Evolutionary conservation across 2,888 invertebrate genomes (phyloP), one percentile per base, ranked within the genome.

Genomic region (Meandrusa payeni): DNA sequence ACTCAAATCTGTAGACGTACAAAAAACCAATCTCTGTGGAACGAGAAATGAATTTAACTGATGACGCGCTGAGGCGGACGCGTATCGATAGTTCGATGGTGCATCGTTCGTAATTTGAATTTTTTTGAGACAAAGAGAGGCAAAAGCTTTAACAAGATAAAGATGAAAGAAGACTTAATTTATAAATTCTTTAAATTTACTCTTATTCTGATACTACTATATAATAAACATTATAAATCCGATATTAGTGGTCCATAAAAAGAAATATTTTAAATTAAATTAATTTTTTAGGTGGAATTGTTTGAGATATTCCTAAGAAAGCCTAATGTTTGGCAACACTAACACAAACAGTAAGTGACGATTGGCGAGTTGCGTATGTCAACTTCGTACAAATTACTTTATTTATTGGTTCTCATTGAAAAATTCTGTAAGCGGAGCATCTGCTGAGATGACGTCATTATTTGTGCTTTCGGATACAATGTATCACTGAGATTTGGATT

Each of bases 351-450:
- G 45, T 20, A 23, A 28, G 34, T 41, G 34, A 36, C 37, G 31
- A 20, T 24, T 48, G 50, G 50, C 55, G 55, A 47, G 52, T 54
- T 51, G 55, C 55, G 54, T 34, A 55, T 58, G 60, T 59, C 59
- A 64, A 61, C 52, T 59, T 52, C 47, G 55, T 54, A 61, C 67
- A 64, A 72, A 73, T 74, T 74, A 62, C 62, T 69, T 68, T 69
- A 71, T 75, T 73, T 72, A 74, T 71, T 59, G 51, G 57, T 57
- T 54, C 59, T 66, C 66, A 68, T 65, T 66, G 55, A 71, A 70
- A 61, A 64, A 64, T 66, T 9, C 12, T 22, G 37, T 28, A 10
- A 24, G 26, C 17, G 9, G 12, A 36, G 31, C 45, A 46, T 31
- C 45, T 36, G 28, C 27, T 23, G 23, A 26, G 17, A 26, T 36